Conservation (phyloP, 2,888 invertebrate genomes). For the Zygogramma bicolorata region DNA sequence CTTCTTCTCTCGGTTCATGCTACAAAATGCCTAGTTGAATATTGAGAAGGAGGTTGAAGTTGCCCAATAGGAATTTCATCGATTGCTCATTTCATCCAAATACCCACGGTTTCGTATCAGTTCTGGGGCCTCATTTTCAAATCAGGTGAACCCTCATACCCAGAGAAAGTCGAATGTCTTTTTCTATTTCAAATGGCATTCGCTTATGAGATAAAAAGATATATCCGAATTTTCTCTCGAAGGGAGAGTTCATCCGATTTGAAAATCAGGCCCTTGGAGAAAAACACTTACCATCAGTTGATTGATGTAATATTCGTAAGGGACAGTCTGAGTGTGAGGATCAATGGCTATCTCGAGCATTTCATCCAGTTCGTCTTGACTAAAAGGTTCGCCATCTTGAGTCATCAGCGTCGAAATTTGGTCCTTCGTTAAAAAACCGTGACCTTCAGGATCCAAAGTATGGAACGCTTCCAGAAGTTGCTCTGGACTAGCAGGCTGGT, state of each 20-base stretch:
- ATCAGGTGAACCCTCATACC: too few species aligned
- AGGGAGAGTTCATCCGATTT: too few species aligned
- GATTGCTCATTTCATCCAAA: too few species aligned
- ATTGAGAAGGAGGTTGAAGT: not conserved
- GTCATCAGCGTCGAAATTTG: slow-evolving; percentile 83
- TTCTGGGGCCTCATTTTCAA: too few species aligned
- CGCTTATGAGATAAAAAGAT: too few species aligned
- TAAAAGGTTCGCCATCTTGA: slow-evolving; percentile 92
- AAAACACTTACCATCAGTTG: slow-evolving; percentile 84
- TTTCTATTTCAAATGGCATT: too few species aligned
- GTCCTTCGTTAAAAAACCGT: slow-evolving; percentile 82
- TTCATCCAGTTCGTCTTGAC: slow-evolving; percentile 91
- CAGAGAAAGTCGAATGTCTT: too few species aligned
- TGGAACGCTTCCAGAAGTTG: slow-evolving; percentile 87
- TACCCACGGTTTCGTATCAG: too few species aligned
- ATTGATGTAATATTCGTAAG: slow-evolving; percentile 90
- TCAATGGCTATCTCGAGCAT: slow-evolving; percentile 91
- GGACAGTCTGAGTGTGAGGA: slow-evolving; percentile 82
- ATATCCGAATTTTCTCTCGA: too few species aligned
- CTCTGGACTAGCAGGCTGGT: slow-evolving; percentile 88
- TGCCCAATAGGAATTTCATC: not conserved
- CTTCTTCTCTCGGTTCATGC: slow-evolving; percentile 50
- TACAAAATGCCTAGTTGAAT: slow-evolving; percentile 30
- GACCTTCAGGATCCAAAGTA: slow-evolving; percentile 82
- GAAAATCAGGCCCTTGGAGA: too few species aligned